Evolutionary conservation across 2,797 vertebrate species (phyloP).

Genomic region (Acanthopagrus latus): DNA sequence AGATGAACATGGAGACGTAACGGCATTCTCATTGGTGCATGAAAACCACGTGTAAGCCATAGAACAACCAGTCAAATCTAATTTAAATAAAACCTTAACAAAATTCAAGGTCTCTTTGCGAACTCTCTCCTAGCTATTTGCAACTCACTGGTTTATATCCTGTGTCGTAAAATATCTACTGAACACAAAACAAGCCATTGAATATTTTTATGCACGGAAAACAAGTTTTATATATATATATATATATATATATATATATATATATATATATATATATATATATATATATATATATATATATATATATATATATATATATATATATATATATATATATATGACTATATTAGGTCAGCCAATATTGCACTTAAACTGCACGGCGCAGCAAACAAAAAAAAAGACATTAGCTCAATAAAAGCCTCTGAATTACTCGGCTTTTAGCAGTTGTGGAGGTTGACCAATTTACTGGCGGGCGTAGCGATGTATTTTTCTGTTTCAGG

Average conservation of each 20-base stretch:
- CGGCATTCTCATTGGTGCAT: no score
- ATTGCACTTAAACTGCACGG: constrained; percentile 46
- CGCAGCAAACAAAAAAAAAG: constrained; percentile 41
- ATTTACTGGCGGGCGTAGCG: constrained; percentile 19
- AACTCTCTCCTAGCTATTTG: neutral
- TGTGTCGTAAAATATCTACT: constrained; percentile 9
- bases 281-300: no score
- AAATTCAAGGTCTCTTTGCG: no score
- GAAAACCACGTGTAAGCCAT: no score
- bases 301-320: no score
- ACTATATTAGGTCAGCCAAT: constrained; percentile 22
- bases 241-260: no score
- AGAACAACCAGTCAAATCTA: no score
- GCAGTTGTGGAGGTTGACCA: constrained; percentile 33
- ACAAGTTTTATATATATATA: neutral
- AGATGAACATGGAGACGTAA: no score
- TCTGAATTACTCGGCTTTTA: constrained; percentile 42
- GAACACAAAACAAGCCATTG: constrained; percentile 28
- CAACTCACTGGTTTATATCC: constrained; percentile 15
- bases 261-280: no score
- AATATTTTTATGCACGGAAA: constrained; percentile 33
- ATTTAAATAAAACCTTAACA: no score
- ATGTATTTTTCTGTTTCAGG: constrained; percentile 32
- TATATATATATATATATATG: no score
- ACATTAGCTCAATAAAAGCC: constrained; percentile 47